These are phyloP conservation scores for Caenorhabditis sp. DNA, from an alignment of 2,888 invertebrate genomes.

Conservation along the genomic window DNA sequence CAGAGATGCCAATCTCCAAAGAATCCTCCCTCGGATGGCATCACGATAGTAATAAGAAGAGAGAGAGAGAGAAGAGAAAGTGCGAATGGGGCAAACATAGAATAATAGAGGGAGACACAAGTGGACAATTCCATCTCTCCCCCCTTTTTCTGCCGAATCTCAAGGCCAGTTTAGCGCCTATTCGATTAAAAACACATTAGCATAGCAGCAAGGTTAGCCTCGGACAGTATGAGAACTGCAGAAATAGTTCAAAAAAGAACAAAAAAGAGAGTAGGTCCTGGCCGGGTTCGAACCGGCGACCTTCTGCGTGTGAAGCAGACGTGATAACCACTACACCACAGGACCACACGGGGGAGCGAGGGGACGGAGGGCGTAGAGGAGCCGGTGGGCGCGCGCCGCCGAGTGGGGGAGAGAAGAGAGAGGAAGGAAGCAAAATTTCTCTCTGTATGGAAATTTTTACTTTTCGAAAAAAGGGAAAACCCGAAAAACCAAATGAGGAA, in stretches of 20 bases:
- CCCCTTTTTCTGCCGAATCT: background rate
- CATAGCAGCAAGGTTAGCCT: background rate
- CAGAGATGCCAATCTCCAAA: constrained; percentile 10
- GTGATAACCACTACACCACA: constrained; percentile 81
- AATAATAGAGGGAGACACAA: background rate
- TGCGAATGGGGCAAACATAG: constrained; percentile 42
- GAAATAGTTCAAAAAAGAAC: constrained; percentile 2
- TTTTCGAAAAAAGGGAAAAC: no score
- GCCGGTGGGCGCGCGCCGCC: background rate
- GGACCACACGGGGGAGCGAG: constrained; percentile 38
- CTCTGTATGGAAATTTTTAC: no score
- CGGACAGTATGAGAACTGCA: background rate
- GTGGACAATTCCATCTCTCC: constrained; percentile 8
- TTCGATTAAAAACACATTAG: constrained; percentile 28
- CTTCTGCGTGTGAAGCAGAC: constrained; percentile 81
- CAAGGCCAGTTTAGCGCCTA: constrained; percentile 39
- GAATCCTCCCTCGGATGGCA: background rate
- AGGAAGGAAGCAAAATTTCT: background rate
- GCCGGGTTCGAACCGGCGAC: constrained; percentile 79
- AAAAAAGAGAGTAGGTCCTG: constrained; percentile 66
- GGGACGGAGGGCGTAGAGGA: background rate
- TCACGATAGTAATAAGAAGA: constrained; percentile 16
- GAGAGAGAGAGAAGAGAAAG: constrained; percentile 22
- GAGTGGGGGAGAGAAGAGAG: constrained; percentile 3
- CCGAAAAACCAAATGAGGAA: background rate